A percentile compares a stretch with the other conserved stretches of the same genome.
Conservation (phyloP, 2,888 invertebrate genomes). For the Drosophila nr. medialis region DNA sequence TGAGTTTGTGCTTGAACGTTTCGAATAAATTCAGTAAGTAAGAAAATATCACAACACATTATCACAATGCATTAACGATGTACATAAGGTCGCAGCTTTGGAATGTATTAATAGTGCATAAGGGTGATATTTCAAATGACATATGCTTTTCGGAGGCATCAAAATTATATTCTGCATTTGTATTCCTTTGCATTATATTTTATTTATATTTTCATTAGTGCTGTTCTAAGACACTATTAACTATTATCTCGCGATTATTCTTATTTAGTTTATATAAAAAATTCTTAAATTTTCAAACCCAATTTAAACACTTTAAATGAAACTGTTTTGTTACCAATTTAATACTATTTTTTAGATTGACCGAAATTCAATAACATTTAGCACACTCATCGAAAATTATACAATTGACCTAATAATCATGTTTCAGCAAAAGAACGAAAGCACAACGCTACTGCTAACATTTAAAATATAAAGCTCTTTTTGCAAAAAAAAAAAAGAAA, state of each 20-base stretch:
- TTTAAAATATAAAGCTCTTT: constrained; percentile 34
- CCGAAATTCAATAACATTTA: constrained; percentile 11
- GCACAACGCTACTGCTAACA: constrained; percentile 27
- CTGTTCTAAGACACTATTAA: constrained; percentile 19
- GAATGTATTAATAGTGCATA: not conserved
- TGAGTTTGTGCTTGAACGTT: not conserved
- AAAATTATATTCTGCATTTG: constrained; percentile 1
- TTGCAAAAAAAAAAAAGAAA: constrained; percentile 6
- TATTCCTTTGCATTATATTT: constrained; percentile 16
- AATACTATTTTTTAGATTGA: not conserved
- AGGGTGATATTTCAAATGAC: not conserved
- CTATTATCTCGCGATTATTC: not conserved
- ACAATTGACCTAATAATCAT: constrained; percentile 38
- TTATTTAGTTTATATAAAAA: not conserved
- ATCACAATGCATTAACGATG: not conserved
- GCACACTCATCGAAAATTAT: constrained; percentile 22
- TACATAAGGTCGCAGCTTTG: not conserved
- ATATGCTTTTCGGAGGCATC: not conserved
- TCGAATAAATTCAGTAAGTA: not conserved
- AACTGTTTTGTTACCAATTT: not conserved
- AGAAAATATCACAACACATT: not conserved
- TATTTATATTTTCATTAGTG: not conserved
- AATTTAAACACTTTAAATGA: not conserved
- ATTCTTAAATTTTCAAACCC: not conserved
- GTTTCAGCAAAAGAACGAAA: constrained; percentile 30